A percentile compares a stretch with the other conserved stretches of the same genome.
These are phyloP conservation scores for Nesogale talazaci DNA, from an alignment of 2,113 vertebrate genomes.

Conservation along the genomic window DNA sequence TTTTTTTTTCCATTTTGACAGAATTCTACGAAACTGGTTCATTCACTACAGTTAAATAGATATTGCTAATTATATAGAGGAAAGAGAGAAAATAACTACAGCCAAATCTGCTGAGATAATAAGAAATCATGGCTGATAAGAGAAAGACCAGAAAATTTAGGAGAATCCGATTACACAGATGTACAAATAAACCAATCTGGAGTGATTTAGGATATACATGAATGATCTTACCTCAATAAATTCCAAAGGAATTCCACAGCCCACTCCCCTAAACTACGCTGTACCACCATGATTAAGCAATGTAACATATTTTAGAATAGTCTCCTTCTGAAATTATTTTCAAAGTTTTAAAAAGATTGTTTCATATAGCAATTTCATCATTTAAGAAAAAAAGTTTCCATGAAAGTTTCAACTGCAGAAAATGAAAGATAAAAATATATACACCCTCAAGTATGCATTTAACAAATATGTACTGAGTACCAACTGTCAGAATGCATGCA, in stretches of 20 bases:
- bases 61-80: neutral
- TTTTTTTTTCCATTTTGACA: conserved; percentile 9
- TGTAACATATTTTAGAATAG: conserved; percentile 28
- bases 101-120: neutral
- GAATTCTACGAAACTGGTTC: neutral
- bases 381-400: neutral
- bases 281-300: conserved; percentile 54
- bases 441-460: neutral
- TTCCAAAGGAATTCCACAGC: conserved; percentile 23
- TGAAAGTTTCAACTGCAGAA: neutral
- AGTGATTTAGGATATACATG: neutral
- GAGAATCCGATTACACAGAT: conserved; percentile 41
- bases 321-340: conserved; percentile 47
- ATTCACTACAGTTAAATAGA: neutral
- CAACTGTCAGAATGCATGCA: neutral
- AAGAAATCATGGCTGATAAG: neutral
- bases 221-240: conserved; percentile 63
- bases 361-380: neutral
- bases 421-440: neutral
- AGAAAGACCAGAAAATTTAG: conserved; percentile 36
- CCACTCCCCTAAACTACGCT: conserved; percentile 43
- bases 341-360: conserved; percentile 11
- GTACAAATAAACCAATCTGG: neutral
- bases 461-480: neutral
- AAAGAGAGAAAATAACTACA: neutral